These are phyloP conservation scores for Palythoa grandiflora DNA, from an alignment of 92 coral and sea anemone species.

Conservation along the genomic window DNA sequence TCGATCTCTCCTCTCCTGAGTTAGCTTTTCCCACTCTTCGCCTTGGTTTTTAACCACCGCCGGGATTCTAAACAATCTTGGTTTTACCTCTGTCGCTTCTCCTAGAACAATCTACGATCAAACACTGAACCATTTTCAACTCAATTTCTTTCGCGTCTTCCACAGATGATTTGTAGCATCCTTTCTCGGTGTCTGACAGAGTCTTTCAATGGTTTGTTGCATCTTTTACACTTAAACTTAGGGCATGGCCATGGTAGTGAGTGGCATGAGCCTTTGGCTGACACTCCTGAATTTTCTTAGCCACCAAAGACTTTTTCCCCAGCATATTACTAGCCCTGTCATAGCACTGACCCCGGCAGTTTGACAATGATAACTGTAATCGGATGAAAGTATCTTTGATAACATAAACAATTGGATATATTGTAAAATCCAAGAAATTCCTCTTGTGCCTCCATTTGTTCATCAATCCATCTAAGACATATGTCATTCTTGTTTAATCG, in stretches of 20 bases:
- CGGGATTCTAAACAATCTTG: conserved; percentile 49
- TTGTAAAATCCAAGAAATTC: conserved; percentile 36
- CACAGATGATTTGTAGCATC: too few relatives aligned
- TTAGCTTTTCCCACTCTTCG: conserved; percentile 59
- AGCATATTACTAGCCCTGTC: conserved; percentile 71
- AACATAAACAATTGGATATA: conserved; percentile 48
- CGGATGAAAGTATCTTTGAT: conserved; percentile 40
- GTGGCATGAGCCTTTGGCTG: conserved; percentile 69
- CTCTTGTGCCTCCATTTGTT: conserved; percentile 42
- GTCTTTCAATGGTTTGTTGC: conserved; percentile 58
- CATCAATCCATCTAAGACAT: conserved; percentile 71
- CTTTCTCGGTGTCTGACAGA: background rate
- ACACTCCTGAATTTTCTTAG: conserved; percentile 46
- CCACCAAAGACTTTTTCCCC: conserved; percentile 44
- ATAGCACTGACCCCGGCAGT: conserved; percentile 66
- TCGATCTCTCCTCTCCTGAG: conserved; percentile 46
- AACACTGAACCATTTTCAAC: too few relatives aligned
- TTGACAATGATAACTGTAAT: conserved; percentile 36
- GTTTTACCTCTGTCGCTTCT: conserved; percentile 10
- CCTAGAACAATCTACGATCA: background rate
- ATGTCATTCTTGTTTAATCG: conserved; percentile 37
- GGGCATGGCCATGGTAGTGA: conserved; percentile 63
- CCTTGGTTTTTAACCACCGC: conserved; percentile 58
- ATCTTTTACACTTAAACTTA: conserved; percentile 62
- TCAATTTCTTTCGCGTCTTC: too few relatives aligned